These are phyloP conservation scores for Diabrotica virgifera DNA, from an alignment of 1,140 invertebrate species.

Conservation along the genomic window DNA sequence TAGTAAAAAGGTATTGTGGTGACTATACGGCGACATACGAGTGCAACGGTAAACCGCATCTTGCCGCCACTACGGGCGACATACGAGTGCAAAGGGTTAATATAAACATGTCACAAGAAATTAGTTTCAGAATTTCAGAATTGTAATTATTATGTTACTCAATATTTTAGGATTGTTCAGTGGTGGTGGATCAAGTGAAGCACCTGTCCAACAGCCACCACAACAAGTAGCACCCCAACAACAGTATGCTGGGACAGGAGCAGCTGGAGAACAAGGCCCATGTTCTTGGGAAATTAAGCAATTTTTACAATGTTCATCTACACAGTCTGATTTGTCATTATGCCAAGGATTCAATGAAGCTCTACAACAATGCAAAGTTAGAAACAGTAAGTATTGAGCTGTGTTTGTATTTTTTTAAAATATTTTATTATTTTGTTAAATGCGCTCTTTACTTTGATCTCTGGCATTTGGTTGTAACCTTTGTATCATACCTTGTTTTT, in stretches of 20 bases:
- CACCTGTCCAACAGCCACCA: constrained; percentile 35
- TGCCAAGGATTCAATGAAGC: constrained; percentile 94
- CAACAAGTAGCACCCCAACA: constrained; percentile 41
- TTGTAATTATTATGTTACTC: constrained; percentile 11
- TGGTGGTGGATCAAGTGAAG: constrained; percentile 62
- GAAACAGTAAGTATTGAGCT: constrained; percentile 40
- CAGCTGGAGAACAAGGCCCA: constrained; percentile 59
- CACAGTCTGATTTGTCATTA: constrained; percentile 76
- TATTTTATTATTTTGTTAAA: too few relatives aligned
- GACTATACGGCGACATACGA: too few relatives aligned
- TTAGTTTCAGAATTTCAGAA: too few relatives aligned
- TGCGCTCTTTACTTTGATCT: too few relatives aligned
- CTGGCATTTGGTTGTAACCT: too few relatives aligned
- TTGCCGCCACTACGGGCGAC: too few relatives aligned
- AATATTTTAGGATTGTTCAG: constrained; percentile 63
- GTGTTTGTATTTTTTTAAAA: too few relatives aligned
- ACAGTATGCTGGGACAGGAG: constrained; percentile 43
- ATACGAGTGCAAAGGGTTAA: too few relatives aligned
- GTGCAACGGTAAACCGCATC: too few relatives aligned
- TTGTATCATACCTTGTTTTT: too few relatives aligned
- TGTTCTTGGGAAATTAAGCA: constrained; percentile 89
- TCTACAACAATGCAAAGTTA: constrained; percentile 81
- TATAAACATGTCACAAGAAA: too few relatives aligned
- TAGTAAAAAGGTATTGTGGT: too few relatives aligned
- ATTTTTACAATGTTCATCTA: constrained; percentile 84